A percentile compares a stretch with the other conserved stretches of the same genome.
Evolutionary conservation across 2,113 vertebrate species (phyloP).

Genomic region (Rhineura floridana): DNA sequence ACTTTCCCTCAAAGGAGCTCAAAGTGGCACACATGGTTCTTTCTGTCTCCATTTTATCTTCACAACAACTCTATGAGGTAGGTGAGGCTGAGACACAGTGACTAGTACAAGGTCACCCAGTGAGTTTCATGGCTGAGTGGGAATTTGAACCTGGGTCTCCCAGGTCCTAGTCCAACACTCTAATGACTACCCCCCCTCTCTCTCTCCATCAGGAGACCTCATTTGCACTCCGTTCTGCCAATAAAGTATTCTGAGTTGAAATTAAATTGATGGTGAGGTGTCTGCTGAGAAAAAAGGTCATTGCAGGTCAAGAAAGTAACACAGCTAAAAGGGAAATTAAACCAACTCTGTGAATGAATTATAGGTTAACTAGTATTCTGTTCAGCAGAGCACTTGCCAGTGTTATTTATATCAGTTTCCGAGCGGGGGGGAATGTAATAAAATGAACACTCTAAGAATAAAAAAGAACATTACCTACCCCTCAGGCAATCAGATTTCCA

Average conservation of each 20-base stretch:
- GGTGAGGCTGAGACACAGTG: too few relatives aligned
- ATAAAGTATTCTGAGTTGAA: constrained; percentile 7
- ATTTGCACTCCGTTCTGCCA: background rate
- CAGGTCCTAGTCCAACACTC: too few relatives aligned
- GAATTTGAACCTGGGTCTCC: too few relatives aligned
- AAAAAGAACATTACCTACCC: background rate
- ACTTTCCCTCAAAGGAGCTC: too few relatives aligned
- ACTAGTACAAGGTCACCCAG: too few relatives aligned
- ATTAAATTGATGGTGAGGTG: background rate
- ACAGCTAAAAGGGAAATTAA: constrained; percentile 27
- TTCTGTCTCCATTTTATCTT: too few relatives aligned
- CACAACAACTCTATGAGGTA: too few relatives aligned
- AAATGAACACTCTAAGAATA: constrained; percentile 20
- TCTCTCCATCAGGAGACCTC: too few relatives aligned
- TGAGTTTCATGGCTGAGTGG: too few relatives aligned
- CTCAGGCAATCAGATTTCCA: constrained; percentile 27
- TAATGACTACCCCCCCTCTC: too few relatives aligned
- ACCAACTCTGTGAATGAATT: constrained; percentile 24
- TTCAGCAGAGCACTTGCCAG: constrained; percentile 2
- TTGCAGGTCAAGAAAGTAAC: background rate
- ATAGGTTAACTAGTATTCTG: constrained; percentile 32
- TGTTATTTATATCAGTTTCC: constrained; percentile 35
- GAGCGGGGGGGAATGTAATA: background rate
- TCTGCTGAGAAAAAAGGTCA: background rate
- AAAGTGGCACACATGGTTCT: too few relatives aligned